Conservation (phyloP, 2,888 invertebrate species). For the Perithous albicinctus region DNA sequence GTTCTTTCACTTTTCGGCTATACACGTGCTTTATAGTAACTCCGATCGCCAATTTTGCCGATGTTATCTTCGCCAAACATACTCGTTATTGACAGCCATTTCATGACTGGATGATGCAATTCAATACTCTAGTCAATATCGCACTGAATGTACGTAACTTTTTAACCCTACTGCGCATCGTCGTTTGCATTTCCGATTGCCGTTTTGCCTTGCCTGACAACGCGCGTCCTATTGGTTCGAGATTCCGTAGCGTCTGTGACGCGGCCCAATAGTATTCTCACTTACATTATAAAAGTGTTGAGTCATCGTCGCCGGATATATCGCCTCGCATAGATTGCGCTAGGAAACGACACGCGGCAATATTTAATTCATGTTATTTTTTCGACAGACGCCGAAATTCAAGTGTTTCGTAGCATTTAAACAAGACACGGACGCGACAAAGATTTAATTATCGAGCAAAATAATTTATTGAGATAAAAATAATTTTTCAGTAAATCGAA, state of each 20-base stretch:
- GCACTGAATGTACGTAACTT: not conserved
- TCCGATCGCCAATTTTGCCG: slow-evolving; percentile 23
- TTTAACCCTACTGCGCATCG: slow-evolving; percentile 32
- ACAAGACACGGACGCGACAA: no score
- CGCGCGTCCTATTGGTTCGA: slow-evolving; percentile 26
- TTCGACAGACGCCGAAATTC: not conserved
- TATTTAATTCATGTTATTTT: slow-evolving; percentile 25
- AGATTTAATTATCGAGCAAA: no score
- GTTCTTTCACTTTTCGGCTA: slow-evolving; percentile 49
- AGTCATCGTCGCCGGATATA: slow-evolving; percentile 70
- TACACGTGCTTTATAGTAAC: slow-evolving; percentile 42
- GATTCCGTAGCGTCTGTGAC: slow-evolving; percentile 54
- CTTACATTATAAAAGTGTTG: slow-evolving; percentile 71
- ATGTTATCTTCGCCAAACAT: slow-evolving; percentile 64
- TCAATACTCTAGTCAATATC: slow-evolving; percentile 60
- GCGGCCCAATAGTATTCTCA: slow-evolving; percentile 69
- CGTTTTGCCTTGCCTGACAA: slow-evolving; percentile 23
- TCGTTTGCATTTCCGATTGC: slow-evolving; percentile 67
- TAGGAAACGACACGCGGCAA: slow-evolving; percentile 41
- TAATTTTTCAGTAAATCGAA: no score
- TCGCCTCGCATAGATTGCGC: slow-evolving; percentile 7
- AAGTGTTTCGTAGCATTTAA: not conserved
- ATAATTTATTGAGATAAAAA: no score
- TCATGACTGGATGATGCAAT: slow-evolving; percentile 65
- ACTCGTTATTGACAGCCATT: slow-evolving; percentile 64